Conservation (phyloP, 2,113 vertebrate genomes). For the Ailuropoda melanoleuca region DNA sequence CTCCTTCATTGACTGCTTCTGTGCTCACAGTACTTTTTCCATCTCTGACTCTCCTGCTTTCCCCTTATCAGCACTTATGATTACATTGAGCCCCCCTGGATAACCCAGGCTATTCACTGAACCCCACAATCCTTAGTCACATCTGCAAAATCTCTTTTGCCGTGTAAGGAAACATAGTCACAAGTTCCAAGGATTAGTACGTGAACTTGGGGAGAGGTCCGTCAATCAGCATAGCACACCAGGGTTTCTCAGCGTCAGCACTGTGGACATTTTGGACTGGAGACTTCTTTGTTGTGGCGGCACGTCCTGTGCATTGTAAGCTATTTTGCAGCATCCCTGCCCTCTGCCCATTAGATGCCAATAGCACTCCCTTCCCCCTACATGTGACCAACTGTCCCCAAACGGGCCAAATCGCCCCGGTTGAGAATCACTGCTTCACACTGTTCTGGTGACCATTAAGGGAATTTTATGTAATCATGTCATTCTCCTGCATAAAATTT, state of each 20-base stretch:
- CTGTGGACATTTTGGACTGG: neutral
- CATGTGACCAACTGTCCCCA: neutral
- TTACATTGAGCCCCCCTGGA: fast-evolving
- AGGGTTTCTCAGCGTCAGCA: neutral
- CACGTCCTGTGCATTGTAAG: neutral
- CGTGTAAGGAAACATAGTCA: neutral
- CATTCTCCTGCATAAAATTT: neutral
- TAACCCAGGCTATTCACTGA: neutral
- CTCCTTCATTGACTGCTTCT: neutral
- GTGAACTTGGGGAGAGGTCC: fast-evolving
- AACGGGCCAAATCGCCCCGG: neutral
- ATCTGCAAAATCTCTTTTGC: neutral
- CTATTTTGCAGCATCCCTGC: neutral
- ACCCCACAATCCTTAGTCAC: neutral
- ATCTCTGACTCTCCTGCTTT: neutral
- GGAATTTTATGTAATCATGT: neutral
- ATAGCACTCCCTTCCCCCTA: neutral
- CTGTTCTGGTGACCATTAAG: neutral
- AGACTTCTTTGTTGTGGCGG: neutral
- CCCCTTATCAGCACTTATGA: neutral
- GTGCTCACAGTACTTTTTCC: neutral
- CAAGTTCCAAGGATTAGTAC: neutral
- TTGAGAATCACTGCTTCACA: neutral
- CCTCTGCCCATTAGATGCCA: neutral
- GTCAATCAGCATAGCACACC: neutral